phyloP scores from a whole-genome alignment of 2,888 invertebrate genomes.

The Chymomyza amoena region DNA sequence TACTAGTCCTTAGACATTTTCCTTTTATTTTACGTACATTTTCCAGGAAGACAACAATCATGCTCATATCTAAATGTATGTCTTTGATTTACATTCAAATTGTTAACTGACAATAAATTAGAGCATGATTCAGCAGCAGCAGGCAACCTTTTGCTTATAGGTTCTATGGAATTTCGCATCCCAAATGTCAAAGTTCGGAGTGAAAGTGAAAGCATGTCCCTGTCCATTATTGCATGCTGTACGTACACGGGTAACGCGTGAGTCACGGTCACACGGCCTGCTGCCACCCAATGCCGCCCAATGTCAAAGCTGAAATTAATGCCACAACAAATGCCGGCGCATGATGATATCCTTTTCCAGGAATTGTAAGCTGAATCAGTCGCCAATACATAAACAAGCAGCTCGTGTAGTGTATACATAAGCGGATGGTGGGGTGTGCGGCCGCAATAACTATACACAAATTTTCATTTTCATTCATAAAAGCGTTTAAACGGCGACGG shows the following conservation, averaged over 20 bases:
- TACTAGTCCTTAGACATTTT: too few relatives aligned
- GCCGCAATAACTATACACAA: background rate
- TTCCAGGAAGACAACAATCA: background rate
- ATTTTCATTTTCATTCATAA: slow-evolving; percentile 68
- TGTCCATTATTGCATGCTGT: slow-evolving; percentile 1
- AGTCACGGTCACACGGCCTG: slow-evolving; percentile 49
- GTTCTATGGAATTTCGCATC: slow-evolving; percentile 50
- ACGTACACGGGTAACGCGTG: slow-evolving; percentile 35
- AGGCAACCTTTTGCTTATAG: slow-evolving; percentile 13
- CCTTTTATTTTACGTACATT: background rate
- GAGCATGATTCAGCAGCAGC: slow-evolving; percentile 43
- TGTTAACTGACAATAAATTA: background rate
- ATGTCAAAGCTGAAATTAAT: slow-evolving; percentile 27
- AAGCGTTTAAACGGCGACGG: slow-evolving; percentile 29
- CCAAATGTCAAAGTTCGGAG: slow-evolving; percentile 56
- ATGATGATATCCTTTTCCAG: slow-evolving; percentile 73
- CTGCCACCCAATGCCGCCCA: slow-evolving; percentile 12
- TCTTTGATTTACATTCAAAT: background rate
- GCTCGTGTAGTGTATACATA: background rate
- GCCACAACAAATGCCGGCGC: slow-evolving; percentile 67
- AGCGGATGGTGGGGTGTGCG: background rate
- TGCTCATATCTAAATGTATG: slow-evolving; percentile 7
- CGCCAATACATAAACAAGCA: slow-evolving; percentile 5
- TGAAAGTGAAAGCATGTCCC: slow-evolving; percentile 44
- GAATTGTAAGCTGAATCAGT: slow-evolving; percentile 68